A percentile compares a stretch with the other conserved stretches of the same genome.
phyloP scores from a whole-genome alignment of 2,113 vertebrate genomes.

The Cardinalis cardinalis region DNA sequence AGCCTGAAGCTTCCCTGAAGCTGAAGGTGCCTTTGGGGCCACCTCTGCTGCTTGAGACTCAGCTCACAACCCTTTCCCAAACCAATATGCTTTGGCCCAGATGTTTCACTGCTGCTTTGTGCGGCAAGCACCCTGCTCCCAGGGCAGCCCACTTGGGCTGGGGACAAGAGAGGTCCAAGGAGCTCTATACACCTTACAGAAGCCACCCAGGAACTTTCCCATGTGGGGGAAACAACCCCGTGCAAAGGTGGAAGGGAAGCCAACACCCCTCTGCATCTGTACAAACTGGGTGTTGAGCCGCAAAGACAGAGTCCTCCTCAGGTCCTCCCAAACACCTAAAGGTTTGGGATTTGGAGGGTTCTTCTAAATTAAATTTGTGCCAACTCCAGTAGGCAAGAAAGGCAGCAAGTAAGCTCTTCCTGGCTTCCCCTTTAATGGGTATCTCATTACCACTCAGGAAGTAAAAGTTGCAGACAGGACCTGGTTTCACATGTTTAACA shows the following conservation, averaged over 20 bases:
- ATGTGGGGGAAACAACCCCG: rapidly evolving
- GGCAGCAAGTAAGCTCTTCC: neutral
- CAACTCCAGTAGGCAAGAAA: neutral
- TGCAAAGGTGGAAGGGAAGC: neutral
- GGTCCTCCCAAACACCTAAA: neutral
- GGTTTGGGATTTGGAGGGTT: neutral
- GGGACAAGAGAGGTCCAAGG: neutral
- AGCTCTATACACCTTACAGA: neutral
- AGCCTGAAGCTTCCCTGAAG: neutral
- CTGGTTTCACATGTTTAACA: neutral
- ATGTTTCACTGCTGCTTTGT: neutral
- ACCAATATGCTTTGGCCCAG: rapidly evolving
- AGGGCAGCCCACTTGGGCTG: rapidly evolving
- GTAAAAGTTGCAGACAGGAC: neutral
- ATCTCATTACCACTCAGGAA: neutral
- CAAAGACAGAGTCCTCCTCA: neutral
- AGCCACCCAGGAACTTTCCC: neutral
- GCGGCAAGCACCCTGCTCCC: neutral
- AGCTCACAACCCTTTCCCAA: neutral
- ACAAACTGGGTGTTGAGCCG: neutral
- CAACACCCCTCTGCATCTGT: neutral
- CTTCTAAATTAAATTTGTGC: neutral
- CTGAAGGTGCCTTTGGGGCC: neutral
- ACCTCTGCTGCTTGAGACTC: neutral
- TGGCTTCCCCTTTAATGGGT: neutral